Conservation (phyloP, 2,797 vertebrate genomes). For the Alosa sapidissima region DNA sequence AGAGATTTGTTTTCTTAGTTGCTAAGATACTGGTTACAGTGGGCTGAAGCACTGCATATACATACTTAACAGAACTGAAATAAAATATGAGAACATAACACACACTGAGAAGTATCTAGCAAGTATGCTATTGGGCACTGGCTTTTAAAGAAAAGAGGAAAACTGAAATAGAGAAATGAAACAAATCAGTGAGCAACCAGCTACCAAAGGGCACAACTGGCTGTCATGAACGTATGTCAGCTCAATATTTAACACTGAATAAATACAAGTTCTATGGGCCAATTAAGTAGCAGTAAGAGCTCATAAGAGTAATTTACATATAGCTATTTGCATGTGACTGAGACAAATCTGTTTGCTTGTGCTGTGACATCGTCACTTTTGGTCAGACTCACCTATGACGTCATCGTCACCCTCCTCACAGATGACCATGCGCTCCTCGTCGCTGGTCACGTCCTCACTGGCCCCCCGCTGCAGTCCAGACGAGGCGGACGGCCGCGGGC, state of each 20-base stretch:
- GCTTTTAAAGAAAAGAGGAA: not conserved
- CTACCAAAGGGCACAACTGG: not conserved
- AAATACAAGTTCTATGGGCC: not conserved
- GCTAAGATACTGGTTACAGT: not conserved
- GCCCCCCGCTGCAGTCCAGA: slow-evolving; percentile 68
- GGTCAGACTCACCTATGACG: slow-evolving; percentile 73
- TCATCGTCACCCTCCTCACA: slow-evolving; percentile 84
- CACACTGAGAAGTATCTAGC: not conserved
- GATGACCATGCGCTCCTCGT: slow-evolving; percentile 84
- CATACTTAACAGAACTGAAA: not conserved
- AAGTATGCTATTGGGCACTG: not conserved
- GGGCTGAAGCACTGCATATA: not conserved
- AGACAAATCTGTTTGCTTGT: not conserved
- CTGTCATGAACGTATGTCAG: not conserved
- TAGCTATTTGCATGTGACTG: not conserved
- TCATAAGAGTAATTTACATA: not conserved
- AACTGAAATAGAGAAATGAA: not conserved
- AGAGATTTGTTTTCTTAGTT: not conserved
- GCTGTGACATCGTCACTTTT: not conserved
- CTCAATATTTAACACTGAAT: not conserved
- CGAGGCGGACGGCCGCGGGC: slow-evolving; percentile 43
- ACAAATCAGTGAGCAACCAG: not conserved
- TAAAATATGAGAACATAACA: not conserved
- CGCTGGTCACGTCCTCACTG: slow-evolving; percentile 80
- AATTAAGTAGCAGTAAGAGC: not conserved